These are phyloP conservation scores for Calcarius ornatus DNA, from an alignment of 2,113 vertebrate species.

Conservation along the genomic window DNA sequence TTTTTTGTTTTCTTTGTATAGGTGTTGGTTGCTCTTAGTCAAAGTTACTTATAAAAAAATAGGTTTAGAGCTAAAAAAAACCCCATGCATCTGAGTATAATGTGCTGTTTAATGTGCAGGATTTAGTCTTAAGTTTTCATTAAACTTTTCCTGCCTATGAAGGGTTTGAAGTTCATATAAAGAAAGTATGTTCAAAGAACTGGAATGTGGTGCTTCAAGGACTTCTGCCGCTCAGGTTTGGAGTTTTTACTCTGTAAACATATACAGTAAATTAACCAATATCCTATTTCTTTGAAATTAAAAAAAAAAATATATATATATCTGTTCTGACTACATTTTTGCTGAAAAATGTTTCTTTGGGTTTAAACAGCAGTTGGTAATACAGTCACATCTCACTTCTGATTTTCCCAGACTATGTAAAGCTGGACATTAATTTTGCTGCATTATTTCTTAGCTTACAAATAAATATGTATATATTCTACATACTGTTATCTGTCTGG, in stretches of 20 bases:
- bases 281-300: not conserved
- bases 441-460: not conserved
- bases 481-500: not conserved
- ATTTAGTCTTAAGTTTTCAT: not conserved
- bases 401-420: not conserved
- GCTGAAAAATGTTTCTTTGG: not conserved
- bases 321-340: not conserved
- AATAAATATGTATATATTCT: not conserved
- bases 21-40: not conserved
- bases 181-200: not conserved
- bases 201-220: rapidly evolving
- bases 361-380: not conserved
- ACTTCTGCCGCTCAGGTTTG: not conserved
- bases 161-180: not conserved
- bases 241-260: not conserved
- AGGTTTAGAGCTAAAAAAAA: not conserved
- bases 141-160: not conserved
- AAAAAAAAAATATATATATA: rapidly evolving
- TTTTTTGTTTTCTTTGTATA: not conserved
- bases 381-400: not conserved
- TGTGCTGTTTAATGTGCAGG: not conserved
- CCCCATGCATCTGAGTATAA: not conserved
- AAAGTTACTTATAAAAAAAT: not conserved
- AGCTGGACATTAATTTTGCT: not conserved
- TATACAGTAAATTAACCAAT: not conserved